These are phyloP conservation scores for Thaleichthys pacificus DNA, from an alignment of 2,797 vertebrate genomes.

Conservation along the genomic window DNA sequence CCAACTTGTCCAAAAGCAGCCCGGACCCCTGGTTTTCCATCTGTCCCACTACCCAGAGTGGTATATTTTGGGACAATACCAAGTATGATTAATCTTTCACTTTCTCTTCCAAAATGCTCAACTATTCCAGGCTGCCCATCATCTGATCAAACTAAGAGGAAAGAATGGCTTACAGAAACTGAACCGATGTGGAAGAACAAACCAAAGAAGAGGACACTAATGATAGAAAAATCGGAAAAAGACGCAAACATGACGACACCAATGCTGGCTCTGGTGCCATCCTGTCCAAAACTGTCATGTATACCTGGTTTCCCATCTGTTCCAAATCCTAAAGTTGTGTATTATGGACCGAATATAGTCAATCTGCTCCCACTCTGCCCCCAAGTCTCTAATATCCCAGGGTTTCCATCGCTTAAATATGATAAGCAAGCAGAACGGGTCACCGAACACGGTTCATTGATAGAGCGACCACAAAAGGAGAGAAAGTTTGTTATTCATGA, in stretches of 20 bases:
- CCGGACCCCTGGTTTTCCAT: conserved; percentile 47
- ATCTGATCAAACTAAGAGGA: conserved; percentile 20
- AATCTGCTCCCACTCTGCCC: conserved; percentile 53
- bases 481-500: conserved; percentile 16
- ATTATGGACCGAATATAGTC: conserved; percentile 35
- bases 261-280: conserved; percentile 46
- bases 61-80: conserved; percentile 12
- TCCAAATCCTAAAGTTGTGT: conserved; percentile 35
- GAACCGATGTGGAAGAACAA: conserved; percentile 20
- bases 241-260: conserved; percentile 16
- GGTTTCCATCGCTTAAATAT: conserved; percentile 51
- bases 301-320: conserved; percentile 60
- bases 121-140: conserved; percentile 56
- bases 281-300: conserved; percentile 55
- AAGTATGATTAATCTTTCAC: conserved; percentile 39
- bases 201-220: conserved; percentile 19
- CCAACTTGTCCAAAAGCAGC: conserved; percentile 26
- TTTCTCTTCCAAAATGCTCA: conserved; percentile 44
- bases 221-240: conserved; percentile 24
- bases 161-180: conserved; percentile 36
- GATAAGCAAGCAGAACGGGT: conserved; percentile 31
- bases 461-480: conserved; percentile 27
- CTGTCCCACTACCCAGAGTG: conserved; percentile 31
- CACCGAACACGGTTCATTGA: conserved; percentile 18
- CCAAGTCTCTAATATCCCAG: conserved; percentile 45